phyloP scores from a whole-genome alignment of 1,140 invertebrate genomes.

The Drosophila littoralis region DNA sequence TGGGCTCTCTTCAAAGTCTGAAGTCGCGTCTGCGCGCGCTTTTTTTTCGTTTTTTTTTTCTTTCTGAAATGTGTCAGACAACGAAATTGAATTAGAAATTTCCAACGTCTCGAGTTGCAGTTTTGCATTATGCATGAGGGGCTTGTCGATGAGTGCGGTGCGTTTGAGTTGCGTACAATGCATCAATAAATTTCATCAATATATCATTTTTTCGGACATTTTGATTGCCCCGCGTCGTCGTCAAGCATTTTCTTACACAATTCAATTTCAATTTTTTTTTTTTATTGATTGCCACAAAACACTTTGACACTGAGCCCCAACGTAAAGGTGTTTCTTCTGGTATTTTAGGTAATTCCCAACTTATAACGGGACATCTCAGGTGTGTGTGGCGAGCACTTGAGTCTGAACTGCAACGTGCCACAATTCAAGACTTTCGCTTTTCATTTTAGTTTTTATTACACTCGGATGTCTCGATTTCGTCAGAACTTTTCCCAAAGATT shows the following conservation, averaged over 20 bases:
- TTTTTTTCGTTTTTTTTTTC: not conserved
- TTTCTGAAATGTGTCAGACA: constrained; percentile 39
- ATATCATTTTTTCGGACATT: constrained; percentile 65
- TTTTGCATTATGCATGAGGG: constrained; percentile 72
- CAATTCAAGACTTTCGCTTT: constrained; percentile 63
- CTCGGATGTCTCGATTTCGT: constrained; percentile 8
- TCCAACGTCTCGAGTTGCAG: constrained; percentile 64
- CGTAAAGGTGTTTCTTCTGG: constrained; percentile 28
- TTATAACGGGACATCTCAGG: constrained; percentile 34
- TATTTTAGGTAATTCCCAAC: constrained; percentile 10
- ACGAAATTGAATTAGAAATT: constrained; percentile 60
- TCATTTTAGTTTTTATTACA: constrained; percentile 19
- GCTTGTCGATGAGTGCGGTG: constrained; percentile 23
- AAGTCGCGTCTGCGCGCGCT: constrained; percentile 19
- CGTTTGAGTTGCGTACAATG: constrained; percentile 55
- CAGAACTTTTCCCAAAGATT: constrained; percentile 15
- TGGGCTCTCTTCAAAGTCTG: constrained; percentile 1
- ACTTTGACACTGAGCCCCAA: constrained; percentile 42
- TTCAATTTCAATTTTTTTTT: constrained; percentile 58
- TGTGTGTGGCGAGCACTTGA: constrained; percentile 13
- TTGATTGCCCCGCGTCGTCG: constrained; percentile 43
- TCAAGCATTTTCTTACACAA: constrained; percentile 67
- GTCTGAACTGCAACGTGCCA: not conserved
- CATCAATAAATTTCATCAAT: constrained; percentile 68
- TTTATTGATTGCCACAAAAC: constrained; percentile 62